phyloP scores from a whole-genome alignment of 30 jellyfish, hydroid and myxozoan genomes.

The Aurelia coerulea region DNA sequence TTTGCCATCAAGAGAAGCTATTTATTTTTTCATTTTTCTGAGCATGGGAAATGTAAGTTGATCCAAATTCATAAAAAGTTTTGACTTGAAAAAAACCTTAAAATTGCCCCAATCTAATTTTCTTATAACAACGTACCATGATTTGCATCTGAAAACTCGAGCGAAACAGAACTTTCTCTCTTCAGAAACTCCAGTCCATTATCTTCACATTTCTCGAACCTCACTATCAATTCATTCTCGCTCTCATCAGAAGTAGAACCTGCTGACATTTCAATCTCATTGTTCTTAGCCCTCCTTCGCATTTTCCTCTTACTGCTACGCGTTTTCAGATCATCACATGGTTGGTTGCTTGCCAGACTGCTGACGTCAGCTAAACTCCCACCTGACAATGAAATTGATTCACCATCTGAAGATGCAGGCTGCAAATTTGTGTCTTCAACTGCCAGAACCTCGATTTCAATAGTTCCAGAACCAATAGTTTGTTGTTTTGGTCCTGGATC shows the following conservation, averaged over 20 bases:
- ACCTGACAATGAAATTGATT: constrained; percentile 18
- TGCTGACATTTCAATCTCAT: background rate
- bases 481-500: too few species aligned
- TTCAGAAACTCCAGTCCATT: background rate
- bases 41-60: too few species aligned
- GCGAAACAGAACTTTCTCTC: constrained; percentile 36
- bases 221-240: constrained; percentile 1
- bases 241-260: constrained; percentile 47
- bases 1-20: too few species aligned
- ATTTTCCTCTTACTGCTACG: constrained; percentile 46
- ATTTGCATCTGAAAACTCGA: background rate
- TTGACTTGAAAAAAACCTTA: too few species aligned
- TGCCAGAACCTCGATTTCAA: too few species aligned
- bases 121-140: background rate
- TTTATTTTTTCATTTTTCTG: too few species aligned
- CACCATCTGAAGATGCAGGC: too few species aligned
- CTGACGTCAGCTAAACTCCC: constrained; percentile 67
- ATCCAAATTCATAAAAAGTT: too few species aligned
- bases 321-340: constrained; percentile 23
- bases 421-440: too few species aligned
- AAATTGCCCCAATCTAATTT: too few species aligned
- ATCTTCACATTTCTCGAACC: background rate
- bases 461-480: too few species aligned
- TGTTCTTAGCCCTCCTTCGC: constrained; percentile 12
- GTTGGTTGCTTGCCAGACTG: constrained; percentile 63